These are phyloP conservation scores for Xenus cinereus DNA, from an alignment of 2,113 vertebrate genomes.

Conservation along the genomic window DNA sequence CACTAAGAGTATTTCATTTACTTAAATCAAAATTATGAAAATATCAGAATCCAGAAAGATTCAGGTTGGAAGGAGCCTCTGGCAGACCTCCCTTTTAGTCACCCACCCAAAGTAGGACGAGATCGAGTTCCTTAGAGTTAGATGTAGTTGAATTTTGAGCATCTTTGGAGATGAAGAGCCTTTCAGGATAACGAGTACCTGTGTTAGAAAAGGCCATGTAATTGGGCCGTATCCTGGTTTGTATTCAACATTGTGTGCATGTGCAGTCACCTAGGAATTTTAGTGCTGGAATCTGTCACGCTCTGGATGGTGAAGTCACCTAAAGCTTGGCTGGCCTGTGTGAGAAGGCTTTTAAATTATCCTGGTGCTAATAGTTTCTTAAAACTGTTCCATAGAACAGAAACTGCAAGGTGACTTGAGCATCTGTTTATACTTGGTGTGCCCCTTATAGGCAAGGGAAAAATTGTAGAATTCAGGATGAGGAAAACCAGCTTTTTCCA, in stretches of 20 bases:
- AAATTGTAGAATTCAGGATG: background rate
- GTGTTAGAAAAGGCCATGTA: background rate
- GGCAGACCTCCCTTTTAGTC: background rate
- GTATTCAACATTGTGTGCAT: background rate
- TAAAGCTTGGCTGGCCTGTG: background rate
- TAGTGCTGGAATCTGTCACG: background rate
- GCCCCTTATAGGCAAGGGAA: rapidly evolving
- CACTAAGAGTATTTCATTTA: background rate
- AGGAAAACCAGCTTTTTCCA: background rate
- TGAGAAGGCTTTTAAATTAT: background rate
- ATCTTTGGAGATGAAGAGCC: background rate
- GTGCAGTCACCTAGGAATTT: background rate
- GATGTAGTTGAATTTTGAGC: background rate
- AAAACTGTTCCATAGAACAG: background rate
- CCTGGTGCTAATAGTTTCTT: background rate
- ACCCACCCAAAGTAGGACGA: background rate
- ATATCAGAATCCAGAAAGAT: background rate
- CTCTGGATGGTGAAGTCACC: background rate
- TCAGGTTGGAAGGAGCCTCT: background rate
- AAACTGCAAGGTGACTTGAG: background rate
- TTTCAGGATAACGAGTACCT: background rate
- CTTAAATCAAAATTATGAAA: background rate
- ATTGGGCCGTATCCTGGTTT: background rate
- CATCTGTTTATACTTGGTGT: background rate
- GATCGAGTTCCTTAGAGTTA: background rate